Evolutionary conservation across 2,113 vertebrate species (phyloP).

Genomic region (Archocentrus centrarchus): DNA sequence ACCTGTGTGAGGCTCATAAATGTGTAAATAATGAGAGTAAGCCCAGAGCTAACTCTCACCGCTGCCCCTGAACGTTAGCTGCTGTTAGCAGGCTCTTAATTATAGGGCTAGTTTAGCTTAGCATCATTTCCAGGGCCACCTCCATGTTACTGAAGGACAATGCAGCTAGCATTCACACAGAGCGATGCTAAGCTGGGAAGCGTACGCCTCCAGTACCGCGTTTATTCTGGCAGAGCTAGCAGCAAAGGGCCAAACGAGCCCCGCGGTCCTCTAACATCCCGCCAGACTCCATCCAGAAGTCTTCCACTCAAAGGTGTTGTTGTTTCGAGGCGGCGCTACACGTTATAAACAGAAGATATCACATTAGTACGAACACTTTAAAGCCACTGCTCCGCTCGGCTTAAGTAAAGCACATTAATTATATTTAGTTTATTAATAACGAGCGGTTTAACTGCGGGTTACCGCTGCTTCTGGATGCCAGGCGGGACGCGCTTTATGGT

Average conservation of each 20-base stretch:
- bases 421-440: fast-evolving
- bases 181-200: background rate
- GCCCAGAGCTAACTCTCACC: background rate
- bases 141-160: too few relatives aligned
- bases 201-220: too few relatives aligned
- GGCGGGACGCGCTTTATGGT: background rate
- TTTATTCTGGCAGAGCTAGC: background rate
- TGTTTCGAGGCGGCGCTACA: fast-evolving
- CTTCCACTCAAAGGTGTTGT: fast-evolving
- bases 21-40: background rate
- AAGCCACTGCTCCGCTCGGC: background rate
- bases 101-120: slow-evolving; percentile 22
- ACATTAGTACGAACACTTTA: fast-evolving
- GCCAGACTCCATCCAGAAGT: slow-evolving; percentile 15
- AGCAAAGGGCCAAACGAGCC: background rate
- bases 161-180: background rate
- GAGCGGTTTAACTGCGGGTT: background rate
- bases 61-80: slow-evolving; percentile 12
- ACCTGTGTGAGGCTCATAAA: background rate
- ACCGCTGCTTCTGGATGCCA: background rate
- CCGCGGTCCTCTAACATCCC: background rate
- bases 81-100: slow-evolving; percentile 15
- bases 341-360: fast-evolving
- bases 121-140: background rate
- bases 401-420: fast-evolving